Conservation (phyloP, 2,797 vertebrate genomes). For the Atherinosoma microstoma region DNA sequence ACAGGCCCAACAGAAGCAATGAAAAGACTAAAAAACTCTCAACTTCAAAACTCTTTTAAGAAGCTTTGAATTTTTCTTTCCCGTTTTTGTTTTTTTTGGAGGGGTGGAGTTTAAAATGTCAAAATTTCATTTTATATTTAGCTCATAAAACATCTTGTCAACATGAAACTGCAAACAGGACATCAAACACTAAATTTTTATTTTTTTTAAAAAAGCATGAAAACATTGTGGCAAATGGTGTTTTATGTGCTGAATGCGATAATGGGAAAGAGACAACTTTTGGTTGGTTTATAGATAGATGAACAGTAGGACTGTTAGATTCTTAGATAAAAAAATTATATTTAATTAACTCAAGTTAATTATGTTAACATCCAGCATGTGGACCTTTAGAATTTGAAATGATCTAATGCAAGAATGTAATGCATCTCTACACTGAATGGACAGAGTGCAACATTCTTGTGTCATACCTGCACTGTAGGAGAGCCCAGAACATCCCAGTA, state of each 20-base stretch:
- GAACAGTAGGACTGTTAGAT: conserved; percentile 10
- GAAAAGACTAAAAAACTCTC: conserved; percentile 37
- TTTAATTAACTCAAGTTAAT: conserved; percentile 4
- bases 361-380: neutral
- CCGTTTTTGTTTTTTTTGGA: neutral
- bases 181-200: neutral
- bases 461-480: conserved; percentile 86
- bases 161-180: conserved; percentile 11
- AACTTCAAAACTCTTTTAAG: conserved; percentile 19
- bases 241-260: conserved; percentile 7
- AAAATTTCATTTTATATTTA: conserved; percentile 8
- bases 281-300: conserved; percentile 2
- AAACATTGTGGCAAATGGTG: conserved; percentile 10
- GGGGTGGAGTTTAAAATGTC: conserved; percentile 4
- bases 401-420: neutral
- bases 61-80: neutral
- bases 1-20: conserved; percentile 33
- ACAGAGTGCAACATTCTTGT: neutral
- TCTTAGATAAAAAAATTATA: neutral
- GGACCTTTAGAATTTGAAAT: conserved; percentile 1
- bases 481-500: conserved; percentile 87
- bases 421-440: neutral
- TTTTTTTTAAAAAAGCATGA: neutral
- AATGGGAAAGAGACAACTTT: neutral
- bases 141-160: conserved; percentile 33